A percentile compares a stretch with the other conserved stretches of the same genome.
These are phyloP conservation scores for Solenodon paradoxus DNA, from an alignment of 2,113 vertebrate species.

Conservation along the genomic window DNA sequence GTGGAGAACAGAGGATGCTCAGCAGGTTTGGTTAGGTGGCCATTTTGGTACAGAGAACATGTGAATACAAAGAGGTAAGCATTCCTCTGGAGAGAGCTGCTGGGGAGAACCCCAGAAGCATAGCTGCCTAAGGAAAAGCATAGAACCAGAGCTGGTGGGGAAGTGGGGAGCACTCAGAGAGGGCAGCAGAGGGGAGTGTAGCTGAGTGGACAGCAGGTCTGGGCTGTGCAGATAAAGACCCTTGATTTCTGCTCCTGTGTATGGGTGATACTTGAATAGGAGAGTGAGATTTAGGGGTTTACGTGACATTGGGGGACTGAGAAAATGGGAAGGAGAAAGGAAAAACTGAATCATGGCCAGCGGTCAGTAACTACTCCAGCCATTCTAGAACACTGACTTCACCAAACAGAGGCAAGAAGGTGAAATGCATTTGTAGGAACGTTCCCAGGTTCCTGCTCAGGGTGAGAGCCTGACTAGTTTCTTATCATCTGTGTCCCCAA, in stretches of 20 bases:
- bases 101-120: not conserved
- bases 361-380: not conserved
- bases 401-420: accelerated
- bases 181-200: accelerated
- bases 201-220: accelerated
- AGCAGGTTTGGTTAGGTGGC: not conserved
- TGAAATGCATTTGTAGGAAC: accelerated
- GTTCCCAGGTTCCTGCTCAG: not conserved
- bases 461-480: too few relatives aligned
- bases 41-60: not conserved
- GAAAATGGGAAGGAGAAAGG: not conserved
- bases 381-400: too few relatives aligned
- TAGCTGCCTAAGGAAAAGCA: too few relatives aligned
- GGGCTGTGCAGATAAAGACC: not conserved
- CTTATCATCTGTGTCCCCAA: too few relatives aligned
- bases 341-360: not conserved
- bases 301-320: accelerated
- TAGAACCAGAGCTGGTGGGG: accelerated
- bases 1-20: not conserved
- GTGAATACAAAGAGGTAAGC: not conserved
- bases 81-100: too few relatives aligned
- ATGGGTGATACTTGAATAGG: not conserved
- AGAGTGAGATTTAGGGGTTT: not conserved
- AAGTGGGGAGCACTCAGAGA: accelerated
- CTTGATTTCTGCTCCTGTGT: not conserved